These are phyloP conservation scores for Habropoda laboriosa DNA, from an alignment of 1,140 invertebrate genomes.

Conservation along the genomic window DNA sequence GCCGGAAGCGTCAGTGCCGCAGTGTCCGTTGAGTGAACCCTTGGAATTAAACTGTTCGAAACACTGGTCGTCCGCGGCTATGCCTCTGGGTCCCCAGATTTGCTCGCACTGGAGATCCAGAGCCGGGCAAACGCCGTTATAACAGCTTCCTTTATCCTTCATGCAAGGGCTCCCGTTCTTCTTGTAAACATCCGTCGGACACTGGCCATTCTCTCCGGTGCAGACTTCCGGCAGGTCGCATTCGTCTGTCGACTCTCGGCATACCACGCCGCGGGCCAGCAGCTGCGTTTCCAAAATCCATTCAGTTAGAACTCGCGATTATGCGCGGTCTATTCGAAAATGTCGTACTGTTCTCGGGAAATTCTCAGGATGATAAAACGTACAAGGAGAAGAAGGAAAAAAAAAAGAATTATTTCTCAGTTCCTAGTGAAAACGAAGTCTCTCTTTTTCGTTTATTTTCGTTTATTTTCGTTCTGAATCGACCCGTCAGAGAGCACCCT, in stretches of 20 bases:
- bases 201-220: constrained; percentile 91
- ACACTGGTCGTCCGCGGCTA: constrained; percentile 91
- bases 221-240: constrained; percentile 97
- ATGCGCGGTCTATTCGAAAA: no score
- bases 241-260: constrained; percentile 92
- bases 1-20: constrained; percentile 90
- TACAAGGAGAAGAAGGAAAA: no score
- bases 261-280: constrained; percentile 88
- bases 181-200: constrained; percentile 93
- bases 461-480: no score
- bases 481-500: no score
- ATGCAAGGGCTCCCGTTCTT: constrained; percentile 95
- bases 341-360: no score
- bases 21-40: constrained; percentile 96
- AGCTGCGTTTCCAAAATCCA: constrained; percentile 83
- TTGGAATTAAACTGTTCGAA: constrained; percentile 97
- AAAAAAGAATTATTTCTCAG: no score
- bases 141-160: constrained; percentile 89
- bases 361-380: no score
- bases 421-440: no score
- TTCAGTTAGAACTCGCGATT: no score
- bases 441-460: no score
- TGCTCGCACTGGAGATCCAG: constrained; percentile 92
- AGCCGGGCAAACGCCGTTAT: constrained; percentile 95
- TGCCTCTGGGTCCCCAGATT: constrained; percentile 94